A percentile compares a stretch with the other conserved stretches of the same genome.
Conservation (phyloP, 2,888 invertebrate genomes). For the Pseudococcus longispinus region DNA sequence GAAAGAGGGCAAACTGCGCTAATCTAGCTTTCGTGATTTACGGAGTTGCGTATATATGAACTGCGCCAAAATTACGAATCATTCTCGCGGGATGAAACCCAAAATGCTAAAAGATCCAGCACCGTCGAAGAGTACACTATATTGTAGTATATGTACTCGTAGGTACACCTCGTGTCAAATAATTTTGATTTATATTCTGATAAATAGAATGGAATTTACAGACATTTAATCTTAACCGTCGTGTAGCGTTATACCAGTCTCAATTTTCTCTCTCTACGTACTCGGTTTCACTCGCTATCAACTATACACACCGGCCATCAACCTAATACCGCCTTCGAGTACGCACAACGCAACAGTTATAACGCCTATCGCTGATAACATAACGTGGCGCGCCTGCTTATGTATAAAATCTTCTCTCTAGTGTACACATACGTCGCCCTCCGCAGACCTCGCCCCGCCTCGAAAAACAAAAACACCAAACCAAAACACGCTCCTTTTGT, state of each 20-base stretch:
- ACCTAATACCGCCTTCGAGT: conserved; percentile 1
- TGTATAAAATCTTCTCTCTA: not conserved
- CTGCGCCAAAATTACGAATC: conserved; percentile 48
- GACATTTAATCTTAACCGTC: conserved; percentile 20
- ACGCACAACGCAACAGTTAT: conserved; percentile 28
- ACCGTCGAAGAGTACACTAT: not conserved
- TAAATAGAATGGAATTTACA: conserved; percentile 39
- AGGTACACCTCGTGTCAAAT: conserved; percentile 40
- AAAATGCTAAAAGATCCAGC: conserved; percentile 29
- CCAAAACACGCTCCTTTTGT: conserved; percentile 6
- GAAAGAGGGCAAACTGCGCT: conserved; percentile 53
- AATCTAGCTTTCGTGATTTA: conserved; percentile 53
- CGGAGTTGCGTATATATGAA: conserved; percentile 43
- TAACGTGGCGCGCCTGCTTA: not conserved
- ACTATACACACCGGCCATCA: not conserved
- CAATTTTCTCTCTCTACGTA: not conserved
- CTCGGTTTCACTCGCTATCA: not conserved
- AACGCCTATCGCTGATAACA: not conserved
- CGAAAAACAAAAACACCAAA: not conserved
- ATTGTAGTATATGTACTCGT: not conserved
- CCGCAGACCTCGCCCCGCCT: not conserved
- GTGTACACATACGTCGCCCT: not conserved
- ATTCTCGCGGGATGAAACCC: conserved; percentile 51
- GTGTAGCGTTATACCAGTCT: not conserved
- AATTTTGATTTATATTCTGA: conserved; percentile 54